A percentile compares a stretch with the other conserved stretches of the same genome.
Evolutionary conservation across 2,113 vertebrate species (phyloP).

Genomic region (Platanista minor): DNA sequence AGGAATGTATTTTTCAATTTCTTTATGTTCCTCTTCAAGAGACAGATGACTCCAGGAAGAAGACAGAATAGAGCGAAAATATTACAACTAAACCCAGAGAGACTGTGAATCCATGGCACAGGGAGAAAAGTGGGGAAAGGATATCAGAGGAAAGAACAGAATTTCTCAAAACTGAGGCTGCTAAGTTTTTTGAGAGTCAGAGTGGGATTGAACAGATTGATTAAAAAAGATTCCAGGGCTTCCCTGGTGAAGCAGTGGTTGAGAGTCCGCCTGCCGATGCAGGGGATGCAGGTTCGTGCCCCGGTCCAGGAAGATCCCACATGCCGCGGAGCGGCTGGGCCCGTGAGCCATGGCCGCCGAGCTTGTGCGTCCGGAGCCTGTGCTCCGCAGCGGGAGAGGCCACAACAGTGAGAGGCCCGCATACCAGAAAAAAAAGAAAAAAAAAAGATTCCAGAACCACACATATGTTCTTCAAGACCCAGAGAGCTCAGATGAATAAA

Average conservation of each 20-base stretch:
- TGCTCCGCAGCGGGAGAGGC: too few species aligned
- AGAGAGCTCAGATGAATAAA: neutral
- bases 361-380: too few species aligned
- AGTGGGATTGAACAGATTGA: neutral
- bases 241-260: too few species aligned
- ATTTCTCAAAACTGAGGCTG: neutral
- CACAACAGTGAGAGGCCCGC: too few species aligned
- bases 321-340: too few species aligned
- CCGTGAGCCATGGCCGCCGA: too few species aligned
- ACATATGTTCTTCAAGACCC: neutral
- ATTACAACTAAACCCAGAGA: neutral
- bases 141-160: neutral
- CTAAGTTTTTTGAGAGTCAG: neutral
- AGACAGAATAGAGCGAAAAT: neutral
- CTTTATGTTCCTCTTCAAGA: neutral
- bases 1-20: neutral
- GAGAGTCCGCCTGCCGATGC: too few species aligned
- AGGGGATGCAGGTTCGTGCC: too few species aligned
- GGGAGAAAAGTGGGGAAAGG: neutral
- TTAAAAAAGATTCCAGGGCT: neutral
- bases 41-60: neutral
- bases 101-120: fast-evolving
- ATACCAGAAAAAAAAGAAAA: too few species aligned
- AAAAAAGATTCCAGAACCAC: neutral
- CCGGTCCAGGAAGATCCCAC: too few species aligned